Evolutionary conservation across 2,888 invertebrate genomes (phyloP).

Genomic region (Aporophyla lueneburgensis): DNA sequence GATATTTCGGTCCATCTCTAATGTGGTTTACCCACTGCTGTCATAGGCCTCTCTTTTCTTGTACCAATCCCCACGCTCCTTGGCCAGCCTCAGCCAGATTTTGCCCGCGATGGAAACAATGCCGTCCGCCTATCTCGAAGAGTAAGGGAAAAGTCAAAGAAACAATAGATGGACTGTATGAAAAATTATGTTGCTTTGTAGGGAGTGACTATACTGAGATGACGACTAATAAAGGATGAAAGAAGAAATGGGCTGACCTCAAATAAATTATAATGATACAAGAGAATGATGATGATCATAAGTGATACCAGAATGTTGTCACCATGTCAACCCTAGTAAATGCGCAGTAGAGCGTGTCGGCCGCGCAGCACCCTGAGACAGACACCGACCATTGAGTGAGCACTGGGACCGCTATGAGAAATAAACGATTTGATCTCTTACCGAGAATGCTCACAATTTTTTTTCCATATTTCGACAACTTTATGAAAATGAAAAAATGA

Average conservation of each 20-base stretch:
- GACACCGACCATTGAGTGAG: conserved; percentile 5
- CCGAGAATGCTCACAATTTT: conserved; percentile 3
- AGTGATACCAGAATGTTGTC: neutral
- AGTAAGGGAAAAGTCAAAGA: neutral
- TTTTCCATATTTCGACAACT: neutral
- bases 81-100: too few relatives aligned
- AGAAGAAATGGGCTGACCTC: neutral
- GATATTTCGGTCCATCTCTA: neutral
- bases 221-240: neutral
- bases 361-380: conserved; percentile 16
- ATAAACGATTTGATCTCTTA: conserved; percentile 32
- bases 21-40: too few relatives aligned
- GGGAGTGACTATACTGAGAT: neutral
- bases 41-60: too few relatives aligned
- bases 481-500: too few relatives aligned
- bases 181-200: neutral
- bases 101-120: too few relatives aligned
- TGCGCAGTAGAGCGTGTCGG: conserved; percentile 18
- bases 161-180: neutral
- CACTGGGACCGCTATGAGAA: conserved; percentile 41
- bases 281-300: neutral
- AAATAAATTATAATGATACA: too few relatives aligned
- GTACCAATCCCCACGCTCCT: too few relatives aligned
- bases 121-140: neutral
- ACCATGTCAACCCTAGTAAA: conserved; percentile 16